Evolutionary conservation across 2,888 invertebrate genomes (phyloP).

Genomic region (Malthinus flaveolus): DNA sequence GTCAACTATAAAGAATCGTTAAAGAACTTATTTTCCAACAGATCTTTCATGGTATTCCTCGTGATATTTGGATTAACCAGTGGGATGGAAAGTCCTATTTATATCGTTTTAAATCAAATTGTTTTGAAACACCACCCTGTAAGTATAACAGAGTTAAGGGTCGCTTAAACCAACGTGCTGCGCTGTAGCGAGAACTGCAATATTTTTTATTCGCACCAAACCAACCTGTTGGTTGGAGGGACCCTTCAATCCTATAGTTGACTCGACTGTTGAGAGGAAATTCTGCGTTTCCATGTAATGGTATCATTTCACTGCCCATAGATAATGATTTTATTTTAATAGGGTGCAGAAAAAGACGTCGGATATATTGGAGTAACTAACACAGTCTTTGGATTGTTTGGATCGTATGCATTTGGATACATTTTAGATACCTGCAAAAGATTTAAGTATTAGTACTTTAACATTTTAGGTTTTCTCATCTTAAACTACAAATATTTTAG

Average conservation of each 20-base stretch:
- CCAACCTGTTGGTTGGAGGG: no score
- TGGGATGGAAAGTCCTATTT: slow-evolving; percentile 48
- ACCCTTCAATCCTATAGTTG: no score
- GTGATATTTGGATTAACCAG: slow-evolving; percentile 37
- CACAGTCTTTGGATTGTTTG: slow-evolving; percentile 87
- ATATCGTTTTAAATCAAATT: slow-evolving; percentile 62
- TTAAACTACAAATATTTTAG: no score
- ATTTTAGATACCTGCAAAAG: slow-evolving; percentile 88
- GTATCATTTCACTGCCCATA: no score
- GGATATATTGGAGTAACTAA: slow-evolving; percentile 89
- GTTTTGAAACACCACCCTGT: slow-evolving; percentile 60
- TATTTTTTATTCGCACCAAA: no score
- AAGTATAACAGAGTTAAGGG: slow-evolving; percentile 49
- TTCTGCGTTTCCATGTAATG: neutral
- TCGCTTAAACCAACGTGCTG: no score
- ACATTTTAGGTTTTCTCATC: no score
- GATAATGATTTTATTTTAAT: slow-evolving; percentile 42
- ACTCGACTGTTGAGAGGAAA: neutral
- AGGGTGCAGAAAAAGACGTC: slow-evolving; percentile 68
- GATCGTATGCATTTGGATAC: slow-evolving; percentile 85
- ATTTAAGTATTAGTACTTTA: slow-evolving; percentile 86
- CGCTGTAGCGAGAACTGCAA: no score
- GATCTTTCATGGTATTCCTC: neutral
- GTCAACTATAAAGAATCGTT: neutral
- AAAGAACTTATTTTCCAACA: neutral